Percentiles rank a stretch among this genome's conserved stretches.
Conservation (phyloP, 2,888 invertebrate species). For the Sussaba pulchella region DNA sequence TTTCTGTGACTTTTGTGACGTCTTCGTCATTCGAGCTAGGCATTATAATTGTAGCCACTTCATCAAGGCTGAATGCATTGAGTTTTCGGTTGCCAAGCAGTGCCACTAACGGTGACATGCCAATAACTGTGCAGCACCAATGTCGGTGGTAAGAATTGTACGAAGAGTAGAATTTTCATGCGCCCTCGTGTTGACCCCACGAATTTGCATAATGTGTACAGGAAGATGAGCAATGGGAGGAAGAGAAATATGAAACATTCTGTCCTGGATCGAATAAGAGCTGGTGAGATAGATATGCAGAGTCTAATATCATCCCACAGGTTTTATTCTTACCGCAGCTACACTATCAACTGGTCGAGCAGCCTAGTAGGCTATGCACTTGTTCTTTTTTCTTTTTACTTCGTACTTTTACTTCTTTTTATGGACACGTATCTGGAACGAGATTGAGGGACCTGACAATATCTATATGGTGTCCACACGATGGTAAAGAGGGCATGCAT, state of each 20-base stretch:
- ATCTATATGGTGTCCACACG: background rate
- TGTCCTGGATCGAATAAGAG: background rate
- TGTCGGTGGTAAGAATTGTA: no score
- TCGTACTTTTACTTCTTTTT: background rate
- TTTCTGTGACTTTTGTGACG: no score
- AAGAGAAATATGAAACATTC: constrained; percentile 5
- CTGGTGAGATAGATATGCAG: constrained; percentile 1
- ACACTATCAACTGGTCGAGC: background rate
- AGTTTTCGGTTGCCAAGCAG: no score
- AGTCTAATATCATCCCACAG: background rate
- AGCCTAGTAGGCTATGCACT: background rate
- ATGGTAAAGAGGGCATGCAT: background rate
- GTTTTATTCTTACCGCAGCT: background rate
- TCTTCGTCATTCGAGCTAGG: no score
- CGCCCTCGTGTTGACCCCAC: background rate
- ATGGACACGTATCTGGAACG: background rate
- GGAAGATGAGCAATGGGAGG: constrained; percentile 5
- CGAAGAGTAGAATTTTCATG: no score
- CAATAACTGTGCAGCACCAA: no score
- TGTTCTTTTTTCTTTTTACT: background rate
- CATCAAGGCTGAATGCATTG: no score
- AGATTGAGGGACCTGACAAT: background rate
- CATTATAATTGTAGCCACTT: no score
- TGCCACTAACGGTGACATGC: no score
- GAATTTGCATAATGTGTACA: constrained; percentile 27